Base-by-base conservation (phyloP, 2,888 invertebrate genomes). In the Ligdia adustata region DNA sequence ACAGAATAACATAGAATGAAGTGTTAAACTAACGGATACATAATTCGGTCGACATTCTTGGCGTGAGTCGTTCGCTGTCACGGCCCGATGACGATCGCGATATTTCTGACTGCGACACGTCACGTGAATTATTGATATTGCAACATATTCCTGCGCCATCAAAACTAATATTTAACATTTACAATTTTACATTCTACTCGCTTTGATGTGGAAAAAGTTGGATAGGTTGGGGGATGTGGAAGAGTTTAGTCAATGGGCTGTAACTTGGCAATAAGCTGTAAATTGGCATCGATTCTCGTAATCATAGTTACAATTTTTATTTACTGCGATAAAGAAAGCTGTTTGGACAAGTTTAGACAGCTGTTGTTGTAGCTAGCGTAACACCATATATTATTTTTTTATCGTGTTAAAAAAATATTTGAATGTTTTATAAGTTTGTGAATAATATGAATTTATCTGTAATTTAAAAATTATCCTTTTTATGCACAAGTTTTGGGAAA, bases 41-140 rank as follows among this genome's bases (percentile, higher is more conserved):
- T 68, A 67, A 66, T 16, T 38, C 32, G 32, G 37, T n/a, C 60
- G 66, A 70, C 70, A 81, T 82, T 82, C 81, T 85, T 84, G 84
- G 84, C 85, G 44, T 7, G 55, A 48, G 37, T 37, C 57, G 61
- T 50, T 54, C 56, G 27, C 38, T 12, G 42, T 60, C 73, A 73
- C 69, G 74, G 58, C 40, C 55, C 60, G 63, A 46, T 55, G 66
- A 55, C 67, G 62, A 76, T 72, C 70, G 63, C 60, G 71, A 74
- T 75, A 79, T 79, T 79, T 74, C 66, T 67, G 66, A 42, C 51
- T n/a, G 33, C 3, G 29, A 18, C 24, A 6, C n/a, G 57, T 56
- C 49, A 48, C 28, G 12, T 59, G 57, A 66, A 60, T 57, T 68
- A 70, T 66, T 54, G 59, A 52, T 55, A 60, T 67, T 66, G 61